phyloP scores from a whole-genome alignment of 2,888 invertebrate genomes.

The Philaethria dido region DNA sequence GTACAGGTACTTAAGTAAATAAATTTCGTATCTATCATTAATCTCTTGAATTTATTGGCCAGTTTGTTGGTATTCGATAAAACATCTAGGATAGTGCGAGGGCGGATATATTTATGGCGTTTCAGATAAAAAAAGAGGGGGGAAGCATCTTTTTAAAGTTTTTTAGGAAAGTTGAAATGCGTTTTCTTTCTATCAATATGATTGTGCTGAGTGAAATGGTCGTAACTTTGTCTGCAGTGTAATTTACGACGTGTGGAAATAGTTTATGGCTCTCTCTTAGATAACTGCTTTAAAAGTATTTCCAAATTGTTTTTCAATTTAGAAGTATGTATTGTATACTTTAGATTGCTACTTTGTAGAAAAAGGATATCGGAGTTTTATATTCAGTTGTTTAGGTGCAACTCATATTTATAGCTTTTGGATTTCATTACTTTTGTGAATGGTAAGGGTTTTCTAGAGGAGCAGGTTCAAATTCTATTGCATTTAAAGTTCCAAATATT shows the following conservation, averaged over 20 bases:
- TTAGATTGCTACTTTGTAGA: neutral
- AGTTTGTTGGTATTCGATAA: conserved; percentile 59
- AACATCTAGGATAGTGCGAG: conserved; percentile 65
- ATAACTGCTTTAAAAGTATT: conserved; percentile 21
- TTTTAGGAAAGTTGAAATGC: conserved; percentile 57
- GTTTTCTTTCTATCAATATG: conserved; percentile 48
- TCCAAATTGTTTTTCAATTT: conserved; percentile 17
- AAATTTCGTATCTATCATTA: conserved; percentile 76
- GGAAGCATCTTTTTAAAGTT: conserved; percentile 63
- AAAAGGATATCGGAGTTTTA: neutral
- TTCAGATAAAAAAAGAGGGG: conserved; percentile 67
- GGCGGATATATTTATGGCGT: conserved; percentile 75
- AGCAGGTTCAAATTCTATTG: too few species aligned
- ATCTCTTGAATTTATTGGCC: conserved; percentile 76
- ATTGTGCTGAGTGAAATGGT: conserved; percentile 59
- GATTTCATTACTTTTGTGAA: too few species aligned
- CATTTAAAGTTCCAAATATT: too few species aligned
- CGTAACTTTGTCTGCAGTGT: conserved; percentile 59
- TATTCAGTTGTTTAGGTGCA: neutral
- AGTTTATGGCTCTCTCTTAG: conserved; percentile 28
- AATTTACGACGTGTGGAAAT: conserved; percentile 35
- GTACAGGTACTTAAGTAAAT: conserved; percentile 73
- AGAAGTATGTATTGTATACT: neutral
- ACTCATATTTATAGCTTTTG: too few species aligned
- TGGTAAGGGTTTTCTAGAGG: neutral